Conservation (phyloP, 1,140 invertebrate genomes). For the Fopius arisanus region DNA sequence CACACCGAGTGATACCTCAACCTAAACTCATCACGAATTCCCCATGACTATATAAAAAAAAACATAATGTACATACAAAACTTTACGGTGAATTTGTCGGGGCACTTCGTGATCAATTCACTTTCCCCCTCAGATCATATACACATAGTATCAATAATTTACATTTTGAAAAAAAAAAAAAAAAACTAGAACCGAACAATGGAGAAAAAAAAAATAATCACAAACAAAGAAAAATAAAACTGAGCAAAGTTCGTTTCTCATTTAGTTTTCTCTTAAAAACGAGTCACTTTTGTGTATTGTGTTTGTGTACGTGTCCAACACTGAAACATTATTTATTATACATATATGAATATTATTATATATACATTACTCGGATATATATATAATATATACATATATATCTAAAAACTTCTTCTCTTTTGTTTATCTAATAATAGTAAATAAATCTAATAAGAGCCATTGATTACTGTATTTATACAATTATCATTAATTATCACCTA, state of each 20-base stretch:
- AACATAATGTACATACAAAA: constrained; percentile 46
- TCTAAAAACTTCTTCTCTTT: constrained; percentile 25
- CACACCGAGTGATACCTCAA: constrained; percentile 45
- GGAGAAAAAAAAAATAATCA: constrained; percentile 57
- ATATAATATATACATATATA: constrained; percentile 51
- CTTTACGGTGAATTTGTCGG: constrained; percentile 51
- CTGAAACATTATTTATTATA: constrained; percentile 39
- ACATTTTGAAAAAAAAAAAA: background rate
- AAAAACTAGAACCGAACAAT: constrained; percentile 28
- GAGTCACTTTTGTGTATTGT: constrained; percentile 45
- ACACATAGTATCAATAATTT: constrained; percentile 43
- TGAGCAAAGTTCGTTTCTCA: background rate
- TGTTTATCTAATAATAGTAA: constrained; percentile 13
- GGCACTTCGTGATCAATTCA: constrained; percentile 64
- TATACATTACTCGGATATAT: constrained; percentile 39
- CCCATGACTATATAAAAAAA: constrained; percentile 25
- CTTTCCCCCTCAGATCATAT: constrained; percentile 62
- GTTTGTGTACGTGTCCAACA: constrained; percentile 43
- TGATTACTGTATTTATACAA: constrained; percentile 62
- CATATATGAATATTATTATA: constrained; percentile 39
- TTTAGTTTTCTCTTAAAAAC: constrained; percentile 62
- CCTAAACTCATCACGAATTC: constrained; percentile 15
- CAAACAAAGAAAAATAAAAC: constrained; percentile 22
- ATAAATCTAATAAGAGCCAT: constrained; percentile 41
- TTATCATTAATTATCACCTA: constrained; percentile 80